Evolutionary conservation across 2,113 vertebrate genomes (phyloP), one percentile per base, ranked within the genome.

Genomic region (Scartelaos histophorus): DNA sequence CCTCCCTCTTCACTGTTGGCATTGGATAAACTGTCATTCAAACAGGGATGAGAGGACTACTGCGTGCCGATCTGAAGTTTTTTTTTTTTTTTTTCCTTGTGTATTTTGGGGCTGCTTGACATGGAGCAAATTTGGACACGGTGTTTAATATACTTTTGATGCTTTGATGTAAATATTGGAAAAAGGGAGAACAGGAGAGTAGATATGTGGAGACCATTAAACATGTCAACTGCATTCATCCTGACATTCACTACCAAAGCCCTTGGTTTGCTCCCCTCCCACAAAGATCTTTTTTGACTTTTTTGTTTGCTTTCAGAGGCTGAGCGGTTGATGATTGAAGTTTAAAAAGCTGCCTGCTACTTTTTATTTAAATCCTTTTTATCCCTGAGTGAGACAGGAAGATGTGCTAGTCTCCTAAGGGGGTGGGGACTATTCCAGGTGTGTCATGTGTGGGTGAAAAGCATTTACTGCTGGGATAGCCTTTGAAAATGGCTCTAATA

Each of bases 131-230:
- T 88, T 90, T 94, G 94, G 93, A 94, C 90, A 94, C 95, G 94
- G 93, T 97, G 96, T 97, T 92, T 95, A 97, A 96, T 96, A 97
- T 97, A 92, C 92, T 95, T 95, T 97, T 94, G 90, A 95, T 92
- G 79, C 93, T 95, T 92, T 88, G 92, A 89, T 98, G 98, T 99
- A 99, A 97, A 97, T 99, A 98, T 90, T 90, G 87, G 92, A 93
- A 91, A 94, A 72, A 88, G 94, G 94, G 94, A 93, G 91, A 93
- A 90, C 93, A 66, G 80, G 92, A 93, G 93, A 94, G 89, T 89
- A 92, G 93, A 94, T 84, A 90, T 86, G 73, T 94, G 90, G 93
- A 83, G 78, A 91, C 87, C 87, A 87, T 85, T 79, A 88, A 89
- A 88, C 87, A 89, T 92, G 88, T 90, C 81, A 77, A 91, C 88